Conservation (phyloP, 2,797 vertebrate species). For the Megaceryle alcyon region DNA sequence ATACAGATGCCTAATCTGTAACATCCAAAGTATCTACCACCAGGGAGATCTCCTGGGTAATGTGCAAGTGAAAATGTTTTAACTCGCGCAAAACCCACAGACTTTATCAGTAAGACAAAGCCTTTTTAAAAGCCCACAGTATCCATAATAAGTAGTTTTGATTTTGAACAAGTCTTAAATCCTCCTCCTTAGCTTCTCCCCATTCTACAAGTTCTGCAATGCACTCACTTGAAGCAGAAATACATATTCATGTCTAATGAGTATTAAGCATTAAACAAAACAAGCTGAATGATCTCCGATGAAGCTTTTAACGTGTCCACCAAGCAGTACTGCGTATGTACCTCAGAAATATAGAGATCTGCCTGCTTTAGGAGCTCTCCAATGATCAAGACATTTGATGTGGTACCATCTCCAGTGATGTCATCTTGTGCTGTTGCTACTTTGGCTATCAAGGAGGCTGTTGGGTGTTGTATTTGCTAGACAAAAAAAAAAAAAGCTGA, state of each 20-base stretch:
- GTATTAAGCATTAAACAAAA: neutral
- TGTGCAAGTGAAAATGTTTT: accelerated
- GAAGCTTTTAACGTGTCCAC: neutral
- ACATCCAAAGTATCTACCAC: neutral
- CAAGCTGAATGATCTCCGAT: neutral
- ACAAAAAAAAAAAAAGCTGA: neutral
- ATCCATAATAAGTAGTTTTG: accelerated
- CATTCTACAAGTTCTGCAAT: neutral
- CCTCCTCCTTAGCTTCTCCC: neutral
- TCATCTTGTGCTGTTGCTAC: conserved; percentile 98
- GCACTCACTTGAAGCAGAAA: neutral
- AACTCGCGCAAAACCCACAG: neutral
- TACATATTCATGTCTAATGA: accelerated
- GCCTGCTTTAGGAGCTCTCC: conserved; percentile 97
- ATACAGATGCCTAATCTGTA: accelerated
- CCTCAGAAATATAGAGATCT: conserved; percentile 96
- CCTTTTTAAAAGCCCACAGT: neutral
- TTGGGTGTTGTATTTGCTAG: conserved; percentile 99
- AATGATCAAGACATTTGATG: conserved; percentile 96
- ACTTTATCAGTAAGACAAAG: neutral
- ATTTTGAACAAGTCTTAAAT: neutral
- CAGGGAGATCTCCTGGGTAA: neutral
- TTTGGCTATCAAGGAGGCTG: conserved; percentile 96
- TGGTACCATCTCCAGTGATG: conserved; percentile 98
- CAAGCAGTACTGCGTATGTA: conserved; percentile 29